Evolutionary conservation across 2,888 invertebrate species (phyloP), one percentile per base, ranked within the genome.

Genomic region (Dryomyza anilis): DNA sequence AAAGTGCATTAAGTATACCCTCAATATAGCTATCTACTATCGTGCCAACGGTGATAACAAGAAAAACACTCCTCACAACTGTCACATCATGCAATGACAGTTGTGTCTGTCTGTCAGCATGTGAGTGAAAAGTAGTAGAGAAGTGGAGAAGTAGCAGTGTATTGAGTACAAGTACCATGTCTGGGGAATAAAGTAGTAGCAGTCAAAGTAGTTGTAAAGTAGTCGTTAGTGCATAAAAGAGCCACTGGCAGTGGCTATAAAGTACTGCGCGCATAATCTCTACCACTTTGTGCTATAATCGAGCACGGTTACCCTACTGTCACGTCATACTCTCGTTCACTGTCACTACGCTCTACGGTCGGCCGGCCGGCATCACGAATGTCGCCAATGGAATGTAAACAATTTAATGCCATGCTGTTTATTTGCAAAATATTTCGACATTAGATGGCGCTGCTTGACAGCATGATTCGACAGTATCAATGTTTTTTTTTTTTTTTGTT

Each of bases 1-100:
- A 12, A 19, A 21, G 21, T 30, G 53, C 33, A 36, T 21, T 23
- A 21, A 29, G 55, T 5, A 21, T n/a, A 19, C 30, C 33, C 2
- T 6, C 21, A 12, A 14, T n/a, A n/a, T n/a, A n/a, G n/a, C n/a
- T n/a, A n/a, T n/a, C n/a, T n/a, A n/a, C n/a, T n/a, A n/a, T n/a
- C n/a, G n/a, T n/a, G n/a, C n/a, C n/a, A n/a, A n/a, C n/a, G n/a
- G n/a, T n/a, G n/a, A n/a, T n/a, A n/a, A n/a, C n/a, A 33, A 12
- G n/a, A 39, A n/a, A 27, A 25, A 30, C 29, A 27, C 2, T n/a
- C 23, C 63, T 61, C 52, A 60, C 67, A 64, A 61, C 64, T 67
- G 67, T 64, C 67, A 67, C 64, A 64, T 64, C 64, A 63, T 62
- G 50, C 62, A 50, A 27, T 63, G 56, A 63, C 58, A 61, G 57